phyloP scores from a whole-genome alignment of 2,888 invertebrate genomes.

The Colostygia pectinataria region DNA sequence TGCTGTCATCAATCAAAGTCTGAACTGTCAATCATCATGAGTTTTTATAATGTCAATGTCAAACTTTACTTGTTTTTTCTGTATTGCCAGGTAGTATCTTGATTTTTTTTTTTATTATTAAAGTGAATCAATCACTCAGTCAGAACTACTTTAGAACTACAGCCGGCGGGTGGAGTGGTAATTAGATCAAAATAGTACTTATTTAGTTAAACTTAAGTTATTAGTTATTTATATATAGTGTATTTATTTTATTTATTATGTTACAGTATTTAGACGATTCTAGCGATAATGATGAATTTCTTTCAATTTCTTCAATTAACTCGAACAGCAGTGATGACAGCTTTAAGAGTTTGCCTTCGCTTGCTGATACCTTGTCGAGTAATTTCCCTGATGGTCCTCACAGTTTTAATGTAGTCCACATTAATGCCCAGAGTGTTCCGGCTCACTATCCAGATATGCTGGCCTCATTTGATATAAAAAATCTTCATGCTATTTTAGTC shows the following conservation, averaged over 20 bases:
- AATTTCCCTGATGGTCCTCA: background rate
- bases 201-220: no score
- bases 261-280: background rate
- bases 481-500: background rate
- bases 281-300: background rate
- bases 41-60: no score
- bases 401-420: background rate
- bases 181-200: background rate
- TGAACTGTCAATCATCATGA: no score
- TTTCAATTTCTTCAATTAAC: background rate
- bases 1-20: no score
- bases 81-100: no score
- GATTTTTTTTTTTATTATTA: no score
- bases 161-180: background rate
- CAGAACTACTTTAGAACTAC: background rate
- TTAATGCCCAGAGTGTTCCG: no score
- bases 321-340: background rate
- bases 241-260: background rate
- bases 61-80: no score
- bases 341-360: background rate
- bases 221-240: background rate
- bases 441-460: background rate
- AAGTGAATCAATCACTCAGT: no score
- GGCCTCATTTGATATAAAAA: background rate
- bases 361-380: background rate